A percentile compares a stretch with the other conserved stretches of the same genome.
phyloP scores from a whole-genome alignment of 2,888 invertebrate genomes.

The Trileptium ribeirensis region DNA sequence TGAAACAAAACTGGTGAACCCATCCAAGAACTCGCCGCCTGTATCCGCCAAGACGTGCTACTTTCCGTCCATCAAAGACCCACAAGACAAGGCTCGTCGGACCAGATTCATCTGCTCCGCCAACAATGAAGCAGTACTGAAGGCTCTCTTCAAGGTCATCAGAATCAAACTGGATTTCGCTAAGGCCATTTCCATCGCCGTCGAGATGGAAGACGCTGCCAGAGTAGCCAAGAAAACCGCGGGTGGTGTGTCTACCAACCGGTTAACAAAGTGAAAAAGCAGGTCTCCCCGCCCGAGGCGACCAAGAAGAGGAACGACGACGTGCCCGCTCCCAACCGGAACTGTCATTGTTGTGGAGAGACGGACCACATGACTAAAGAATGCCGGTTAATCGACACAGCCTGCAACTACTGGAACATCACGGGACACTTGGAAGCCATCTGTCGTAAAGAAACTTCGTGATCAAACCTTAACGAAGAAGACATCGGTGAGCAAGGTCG shows the following conservation, averaged over 20 bases:
- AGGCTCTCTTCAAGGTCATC: constrained; percentile 34
- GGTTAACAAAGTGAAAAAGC: too few species aligned
- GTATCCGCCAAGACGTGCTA: constrained; percentile 33
- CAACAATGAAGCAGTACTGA: constrained; percentile 29
- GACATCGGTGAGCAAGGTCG: too few species aligned
- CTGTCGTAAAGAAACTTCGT: too few species aligned
- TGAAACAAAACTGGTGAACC: constrained; percentile 32
- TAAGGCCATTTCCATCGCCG: constrained; percentile 29
- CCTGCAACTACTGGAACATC: neutral
- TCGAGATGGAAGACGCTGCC: constrained; percentile 35
- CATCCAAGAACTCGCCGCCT: constrained; percentile 29
- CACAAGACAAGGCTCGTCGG: neutral
- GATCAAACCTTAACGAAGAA: too few species aligned
- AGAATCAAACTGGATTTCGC: constrained; percentile 29
- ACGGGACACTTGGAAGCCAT: neutral
- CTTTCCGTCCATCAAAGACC: constrained; percentile 24
- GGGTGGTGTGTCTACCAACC: too few species aligned
- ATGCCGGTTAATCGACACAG: neutral
- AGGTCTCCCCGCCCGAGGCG: too few species aligned
- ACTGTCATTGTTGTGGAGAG: too few species aligned
- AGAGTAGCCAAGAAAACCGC: constrained; percentile 11
- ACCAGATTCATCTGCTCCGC: constrained; percentile 28
- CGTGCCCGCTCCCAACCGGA: too few species aligned
- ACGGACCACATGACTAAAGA: neutral
- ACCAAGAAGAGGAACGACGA: too few species aligned